Evolutionary conservation across 2,888 invertebrate species (phyloP).

Genomic region (Himalopsyche japonica): DNA sequence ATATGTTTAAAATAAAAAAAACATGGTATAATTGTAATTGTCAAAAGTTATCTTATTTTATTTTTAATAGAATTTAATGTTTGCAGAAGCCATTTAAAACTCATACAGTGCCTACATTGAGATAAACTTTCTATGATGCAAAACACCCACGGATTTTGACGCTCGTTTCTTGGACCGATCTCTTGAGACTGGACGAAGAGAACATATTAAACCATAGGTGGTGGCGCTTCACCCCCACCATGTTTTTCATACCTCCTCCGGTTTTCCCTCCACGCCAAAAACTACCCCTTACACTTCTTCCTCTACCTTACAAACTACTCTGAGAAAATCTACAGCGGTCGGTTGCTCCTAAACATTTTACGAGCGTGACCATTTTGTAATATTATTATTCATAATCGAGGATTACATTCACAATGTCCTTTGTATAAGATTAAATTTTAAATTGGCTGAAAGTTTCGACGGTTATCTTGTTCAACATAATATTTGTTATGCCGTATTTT

Average conservation of each 20-base stretch:
- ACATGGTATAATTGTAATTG: too few species aligned
- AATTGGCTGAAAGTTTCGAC: too few species aligned
- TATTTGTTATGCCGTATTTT: too few species aligned
- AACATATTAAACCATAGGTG: conserved; percentile 37
- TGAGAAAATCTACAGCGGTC: neutral
- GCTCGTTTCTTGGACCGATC: conserved; percentile 17
- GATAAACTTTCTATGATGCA: neutral
- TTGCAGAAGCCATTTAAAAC: too few species aligned
- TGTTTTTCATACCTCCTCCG: neutral
- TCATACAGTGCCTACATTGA: too few species aligned
- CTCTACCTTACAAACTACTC: neutral
- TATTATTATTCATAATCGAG: neutral
- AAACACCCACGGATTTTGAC: neutral
- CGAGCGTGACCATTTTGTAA: neutral
- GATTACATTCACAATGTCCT: neutral
- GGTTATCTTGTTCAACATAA: too few species aligned
- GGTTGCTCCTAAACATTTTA: neutral
- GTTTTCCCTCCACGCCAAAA: neutral
- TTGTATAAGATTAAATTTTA: neutral
- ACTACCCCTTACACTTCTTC: neutral
- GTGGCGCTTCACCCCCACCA: neutral
- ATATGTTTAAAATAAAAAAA: too few species aligned
- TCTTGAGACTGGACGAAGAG: conserved; percentile 38
- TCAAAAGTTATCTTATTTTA: too few species aligned
- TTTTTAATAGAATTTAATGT: too few species aligned